These are phyloP conservation scores for Agrypnus murinus DNA, from an alignment of 2,888 invertebrate genomes.

Conservation along the genomic window DNA sequence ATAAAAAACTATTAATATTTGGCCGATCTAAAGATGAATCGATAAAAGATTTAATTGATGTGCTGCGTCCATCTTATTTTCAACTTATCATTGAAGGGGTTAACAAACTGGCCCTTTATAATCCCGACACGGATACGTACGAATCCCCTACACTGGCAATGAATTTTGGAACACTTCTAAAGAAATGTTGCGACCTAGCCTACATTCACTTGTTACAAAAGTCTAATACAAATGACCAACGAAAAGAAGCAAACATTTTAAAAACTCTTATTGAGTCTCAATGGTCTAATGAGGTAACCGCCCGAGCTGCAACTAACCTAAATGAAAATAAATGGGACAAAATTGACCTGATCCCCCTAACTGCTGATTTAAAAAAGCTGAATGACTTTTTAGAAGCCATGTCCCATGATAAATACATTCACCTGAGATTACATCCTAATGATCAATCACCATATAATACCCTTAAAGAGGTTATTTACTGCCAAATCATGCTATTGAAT, in stretches of 20 bases:
- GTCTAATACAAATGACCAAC: constrained; percentile 42
- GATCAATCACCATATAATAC: constrained; percentile 44
- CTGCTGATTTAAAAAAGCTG: constrained; percentile 53
- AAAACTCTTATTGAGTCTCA: constrained; percentile 57
- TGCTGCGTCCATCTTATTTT: constrained; percentile 52
- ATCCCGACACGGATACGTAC: constrained; percentile 52
- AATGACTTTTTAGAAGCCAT: constrained; percentile 47
- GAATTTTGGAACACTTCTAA: constrained; percentile 58
- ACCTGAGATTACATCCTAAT: constrained; percentile 6
- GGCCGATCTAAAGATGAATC: constrained; percentile 32
- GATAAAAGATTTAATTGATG: constrained; percentile 52
- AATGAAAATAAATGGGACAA: constrained; percentile 58
- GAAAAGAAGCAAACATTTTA: constrained; percentile 55
- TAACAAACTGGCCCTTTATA: constrained; percentile 54
- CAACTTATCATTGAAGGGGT: constrained; percentile 50
- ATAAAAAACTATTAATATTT: constrained; percentile 52
- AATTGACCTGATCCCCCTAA: constrained; percentile 55
- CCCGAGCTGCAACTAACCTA: constrained; percentile 56
- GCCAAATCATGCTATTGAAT: constrained; percentile 54
- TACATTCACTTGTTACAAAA: constrained; percentile 52
- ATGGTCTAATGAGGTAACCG: constrained; percentile 58
- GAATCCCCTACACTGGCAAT: constrained; percentile 57
- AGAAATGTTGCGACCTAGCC: constrained; percentile 58
- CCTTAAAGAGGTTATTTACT: constrained; percentile 52
- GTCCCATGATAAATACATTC: constrained; percentile 24